phyloP scores from a whole-genome alignment of 1,140 invertebrate species.

The Platyura marginata region DNA sequence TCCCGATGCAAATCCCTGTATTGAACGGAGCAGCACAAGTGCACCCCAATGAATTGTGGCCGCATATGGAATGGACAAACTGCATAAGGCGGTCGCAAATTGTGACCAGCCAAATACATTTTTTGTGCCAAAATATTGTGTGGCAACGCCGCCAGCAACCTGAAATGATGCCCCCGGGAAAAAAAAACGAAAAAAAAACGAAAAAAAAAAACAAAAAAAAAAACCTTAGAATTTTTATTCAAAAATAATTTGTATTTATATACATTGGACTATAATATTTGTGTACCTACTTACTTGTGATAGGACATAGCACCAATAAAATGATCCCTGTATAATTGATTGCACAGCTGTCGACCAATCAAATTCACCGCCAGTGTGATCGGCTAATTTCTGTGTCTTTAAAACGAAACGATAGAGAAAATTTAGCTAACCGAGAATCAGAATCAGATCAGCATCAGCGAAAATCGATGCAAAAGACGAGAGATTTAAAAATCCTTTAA shows the following conservation, averaged over 20 bases:
- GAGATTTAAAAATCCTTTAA: too few relatives aligned
- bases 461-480: too few relatives aligned
- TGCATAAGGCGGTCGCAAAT: slow-evolving; percentile 43
- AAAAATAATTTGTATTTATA: too few relatives aligned
- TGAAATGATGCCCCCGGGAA: background rate
- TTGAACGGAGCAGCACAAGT: slow-evolving; percentile 39
- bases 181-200: slow-evolving; percentile 1
- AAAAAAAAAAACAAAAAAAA: too few relatives aligned
- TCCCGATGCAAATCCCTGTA: slow-evolving; percentile 52
- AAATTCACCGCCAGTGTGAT: slow-evolving; percentile 39
- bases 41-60: slow-evolving; percentile 37
- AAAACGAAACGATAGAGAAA: too few relatives aligned
- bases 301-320: slow-evolving; percentile 54
- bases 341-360: slow-evolving; percentile 39
- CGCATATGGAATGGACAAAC: slow-evolving; percentile 41
- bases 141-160: slow-evolving; percentile 49
- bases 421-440: too few relatives aligned
- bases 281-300: slow-evolving; percentile 27
- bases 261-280: too few relatives aligned
- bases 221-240: too few relatives aligned
- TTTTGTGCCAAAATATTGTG: slow-evolving; percentile 62
- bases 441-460: too few relatives aligned
- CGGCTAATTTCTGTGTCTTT: too few relatives aligned
- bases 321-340: slow-evolving; percentile 41
- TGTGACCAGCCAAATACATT: slow-evolving; percentile 56